Evolutionary conservation across 1,140 invertebrate species (phyloP).

Genomic region (Trichomalopsis sarcophagae): DNA sequence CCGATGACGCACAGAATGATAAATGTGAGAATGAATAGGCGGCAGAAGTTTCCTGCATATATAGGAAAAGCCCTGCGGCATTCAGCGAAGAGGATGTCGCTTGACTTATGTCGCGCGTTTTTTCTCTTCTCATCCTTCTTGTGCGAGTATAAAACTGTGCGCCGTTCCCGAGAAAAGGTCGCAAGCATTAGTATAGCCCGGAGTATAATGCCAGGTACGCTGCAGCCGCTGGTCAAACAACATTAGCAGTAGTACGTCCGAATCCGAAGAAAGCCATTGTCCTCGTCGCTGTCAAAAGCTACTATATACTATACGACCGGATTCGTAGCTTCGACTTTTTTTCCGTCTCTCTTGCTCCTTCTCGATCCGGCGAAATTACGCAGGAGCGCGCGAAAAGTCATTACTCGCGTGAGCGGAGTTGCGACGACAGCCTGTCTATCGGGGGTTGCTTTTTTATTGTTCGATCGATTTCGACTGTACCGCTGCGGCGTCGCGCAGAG

Average conservation of each 20-base stretch:
- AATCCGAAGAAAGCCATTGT: constrained; percentile 13
- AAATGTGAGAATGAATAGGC: constrained; percentile 42
- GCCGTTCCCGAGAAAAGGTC: constrained; percentile 27
- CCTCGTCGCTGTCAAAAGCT: background rate
- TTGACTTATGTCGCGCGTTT: constrained; percentile 12
- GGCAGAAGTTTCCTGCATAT: background rate
- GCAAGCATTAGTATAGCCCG: background rate
- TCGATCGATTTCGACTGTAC: constrained; percentile 4
- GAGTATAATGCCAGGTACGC: constrained; percentile 22
- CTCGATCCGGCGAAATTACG: background rate
- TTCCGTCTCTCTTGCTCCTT: too few relatives aligned
- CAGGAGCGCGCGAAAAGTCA: constrained; percentile 5
- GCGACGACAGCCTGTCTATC: background rate
- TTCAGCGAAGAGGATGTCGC: constrained; percentile 42
- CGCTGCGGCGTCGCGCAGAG: background rate
- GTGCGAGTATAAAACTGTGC: constrained; percentile 19
- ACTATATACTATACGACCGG: background rate
- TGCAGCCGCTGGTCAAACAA: constrained; percentile 43
- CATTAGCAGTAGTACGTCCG: constrained; percentile 25
- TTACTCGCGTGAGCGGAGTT: constrained; percentile 20
- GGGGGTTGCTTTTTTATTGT: constrained; percentile 21
- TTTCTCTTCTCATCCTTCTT: background rate
- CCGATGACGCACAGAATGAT: background rate
- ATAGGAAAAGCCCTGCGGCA: constrained; percentile 35
- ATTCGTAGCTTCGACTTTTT: background rate